These are phyloP conservation scores for Zonitis immaculata DNA, from an alignment of 2,888 invertebrate species.

Conservation along the genomic window DNA sequence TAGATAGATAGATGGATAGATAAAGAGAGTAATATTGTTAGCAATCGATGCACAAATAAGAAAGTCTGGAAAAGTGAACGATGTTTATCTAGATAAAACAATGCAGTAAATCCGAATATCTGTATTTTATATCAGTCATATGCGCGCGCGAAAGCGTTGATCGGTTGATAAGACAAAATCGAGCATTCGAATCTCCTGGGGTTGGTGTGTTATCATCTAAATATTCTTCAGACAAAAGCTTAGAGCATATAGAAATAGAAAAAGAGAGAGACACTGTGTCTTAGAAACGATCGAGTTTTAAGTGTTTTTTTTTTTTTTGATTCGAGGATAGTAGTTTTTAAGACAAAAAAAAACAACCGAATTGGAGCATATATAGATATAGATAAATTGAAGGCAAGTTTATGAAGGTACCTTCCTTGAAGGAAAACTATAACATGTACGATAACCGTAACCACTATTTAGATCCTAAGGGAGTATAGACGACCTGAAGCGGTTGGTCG, in stretches of 20 bases:
- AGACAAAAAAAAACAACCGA: neutral
- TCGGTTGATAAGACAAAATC: constrained; percentile 31
- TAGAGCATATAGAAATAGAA: no score
- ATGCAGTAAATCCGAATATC: constrained; percentile 13
- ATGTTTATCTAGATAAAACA: constrained; percentile 1
- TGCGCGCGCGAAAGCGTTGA: constrained; percentile 34
- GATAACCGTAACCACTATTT: constrained; percentile 48
- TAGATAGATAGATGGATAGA: no score
- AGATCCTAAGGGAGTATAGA: constrained; percentile 40
- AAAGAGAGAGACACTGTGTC: no score
- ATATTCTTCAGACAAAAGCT: neutral
- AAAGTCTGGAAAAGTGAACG: constrained; percentile 3
- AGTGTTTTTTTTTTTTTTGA: constrained; percentile 4
- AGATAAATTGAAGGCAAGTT: constrained; percentile 45
- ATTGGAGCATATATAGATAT: no score
- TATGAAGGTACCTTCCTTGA: constrained; percentile 46
- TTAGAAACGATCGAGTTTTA: constrained; percentile 5
- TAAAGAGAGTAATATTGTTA: neutral
- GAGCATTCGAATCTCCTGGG: constrained; percentile 25
- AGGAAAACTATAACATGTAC: constrained; percentile 46
- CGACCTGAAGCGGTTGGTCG: constrained; percentile 45
- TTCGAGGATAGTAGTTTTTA: neutral
- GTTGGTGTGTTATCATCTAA: constrained; percentile 4
- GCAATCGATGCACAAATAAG: constrained; percentile 4
- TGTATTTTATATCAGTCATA: constrained; percentile 29